A percentile compares a stretch with the other conserved stretches of the same genome.
Evolutionary conservation across 2,888 invertebrate genomes (phyloP).

Genomic region (Amaurobius ferox): DNA sequence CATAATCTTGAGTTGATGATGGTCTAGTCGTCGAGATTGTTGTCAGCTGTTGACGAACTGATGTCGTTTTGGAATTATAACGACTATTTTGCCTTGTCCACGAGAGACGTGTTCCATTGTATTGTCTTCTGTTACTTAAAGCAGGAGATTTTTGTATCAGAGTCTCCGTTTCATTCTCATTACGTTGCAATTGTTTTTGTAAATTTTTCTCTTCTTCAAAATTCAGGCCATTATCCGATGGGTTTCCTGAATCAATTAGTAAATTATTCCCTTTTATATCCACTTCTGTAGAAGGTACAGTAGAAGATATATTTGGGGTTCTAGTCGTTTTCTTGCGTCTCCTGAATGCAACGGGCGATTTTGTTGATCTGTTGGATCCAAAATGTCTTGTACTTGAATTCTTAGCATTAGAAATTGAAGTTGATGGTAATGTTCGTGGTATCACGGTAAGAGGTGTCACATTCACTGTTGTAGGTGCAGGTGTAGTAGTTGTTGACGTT

Average conservation of each 20-base stretch:
- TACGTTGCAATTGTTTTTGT: background rate
- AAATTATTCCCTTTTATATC: background rate
- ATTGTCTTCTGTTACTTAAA: slow-evolving; percentile 19
- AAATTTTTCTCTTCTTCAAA: background rate
- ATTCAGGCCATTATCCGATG: background rate
- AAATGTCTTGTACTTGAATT: slow-evolving; percentile 21
- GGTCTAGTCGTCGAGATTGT: background rate
- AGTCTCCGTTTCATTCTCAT: background rate
- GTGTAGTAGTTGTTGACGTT: slow-evolving; percentile 7
- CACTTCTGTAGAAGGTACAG: background rate
- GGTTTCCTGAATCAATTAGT: background rate
- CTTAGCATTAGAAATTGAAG: background rate
- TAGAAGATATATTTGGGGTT: background rate
- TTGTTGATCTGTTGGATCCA: slow-evolving; percentile 31
- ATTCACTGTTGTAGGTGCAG: slow-evolving; percentile 1
- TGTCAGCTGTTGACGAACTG: background rate
- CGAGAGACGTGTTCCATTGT: slow-evolving; percentile 36
- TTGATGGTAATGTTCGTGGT: background rate
- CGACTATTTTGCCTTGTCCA: slow-evolving; percentile 37
- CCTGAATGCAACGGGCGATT: slow-evolving; percentile 35
- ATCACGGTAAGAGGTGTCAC: slow-evolving; percentile 14
- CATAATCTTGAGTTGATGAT: background rate
- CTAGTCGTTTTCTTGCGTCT: slow-evolving; percentile 25
- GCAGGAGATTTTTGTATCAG: too few relatives aligned
- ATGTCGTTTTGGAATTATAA: slow-evolving; percentile 19